Conservation (phyloP, 2,888 invertebrate genomes). For the Mactromeris polynyma region DNA sequence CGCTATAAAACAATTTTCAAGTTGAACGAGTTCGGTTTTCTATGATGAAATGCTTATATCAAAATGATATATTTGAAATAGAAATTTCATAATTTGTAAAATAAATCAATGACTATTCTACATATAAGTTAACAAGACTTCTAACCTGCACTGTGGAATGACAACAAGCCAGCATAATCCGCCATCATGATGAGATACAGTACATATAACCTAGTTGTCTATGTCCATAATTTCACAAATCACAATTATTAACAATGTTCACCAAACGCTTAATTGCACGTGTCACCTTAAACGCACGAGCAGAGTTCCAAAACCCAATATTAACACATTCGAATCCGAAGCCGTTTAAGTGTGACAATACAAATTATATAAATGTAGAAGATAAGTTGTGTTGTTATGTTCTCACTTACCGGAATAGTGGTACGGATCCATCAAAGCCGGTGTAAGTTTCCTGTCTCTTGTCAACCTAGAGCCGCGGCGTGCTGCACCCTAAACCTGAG, state of each 20-base stretch:
- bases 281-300: conserved; percentile 8
- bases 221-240: conserved; percentile 3
- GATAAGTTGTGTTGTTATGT: conserved; percentile 27
- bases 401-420: conserved; percentile 72
- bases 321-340: background rate
- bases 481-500: conserved; percentile 48
- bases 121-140: background rate
- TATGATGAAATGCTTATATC: background rate
- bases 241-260: background rate
- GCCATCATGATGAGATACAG: conserved; percentile 20
- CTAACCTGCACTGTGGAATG: conserved; percentile 50
- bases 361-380: conserved; percentile 30
- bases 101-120: background rate
- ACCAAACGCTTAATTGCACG: background rate
- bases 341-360: conserved; percentile 20
- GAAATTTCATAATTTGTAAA: background rate
- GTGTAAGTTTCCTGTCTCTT: conserved; percentile 64
- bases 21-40: too few species aligned
- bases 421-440: conserved; percentile 69
- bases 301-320: background rate
- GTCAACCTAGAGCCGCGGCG: conserved; percentile 58
- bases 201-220: background rate
- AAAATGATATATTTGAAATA: background rate
- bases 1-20: background rate
- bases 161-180: conserved; percentile 45